A percentile compares a stretch with the other conserved stretches of the same genome.
These are phyloP conservation scores for Mesoligia furuncula DNA, from an alignment of 2,888 invertebrate species.

Conservation along the genomic window DNA sequence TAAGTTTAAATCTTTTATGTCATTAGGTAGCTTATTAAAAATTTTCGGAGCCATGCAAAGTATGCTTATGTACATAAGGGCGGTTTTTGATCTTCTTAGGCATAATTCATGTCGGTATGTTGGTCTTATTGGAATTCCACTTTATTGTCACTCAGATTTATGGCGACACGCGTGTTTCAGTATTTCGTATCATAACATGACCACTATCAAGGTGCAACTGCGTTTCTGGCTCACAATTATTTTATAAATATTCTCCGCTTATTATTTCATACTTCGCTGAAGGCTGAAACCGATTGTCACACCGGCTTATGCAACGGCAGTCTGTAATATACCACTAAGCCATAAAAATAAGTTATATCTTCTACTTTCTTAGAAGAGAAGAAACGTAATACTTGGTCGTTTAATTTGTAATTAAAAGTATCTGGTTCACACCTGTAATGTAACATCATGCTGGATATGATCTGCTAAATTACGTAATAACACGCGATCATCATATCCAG, in stretches of 20 bases:
- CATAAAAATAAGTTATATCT: constrained; percentile 1
- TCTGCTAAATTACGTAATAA: constrained; percentile 7
- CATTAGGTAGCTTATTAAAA: no score
- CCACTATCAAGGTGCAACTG: neutral
- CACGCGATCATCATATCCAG: neutral
- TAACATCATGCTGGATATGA: constrained; percentile 16
- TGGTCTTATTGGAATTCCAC: neutral
- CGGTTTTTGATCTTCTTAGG: no score
- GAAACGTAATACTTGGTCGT: constrained; percentile 4
- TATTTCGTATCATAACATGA: constrained; percentile 31
- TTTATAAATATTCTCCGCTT: constrained; percentile 55
- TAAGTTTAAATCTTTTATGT: no score
- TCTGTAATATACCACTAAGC: constrained; percentile 11
- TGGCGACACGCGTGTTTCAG: constrained; percentile 11
- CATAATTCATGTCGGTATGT: no score
- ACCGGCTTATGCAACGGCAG: constrained; percentile 32
- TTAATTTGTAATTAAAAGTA: constrained; percentile 22
- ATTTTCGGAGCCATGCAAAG: no score
- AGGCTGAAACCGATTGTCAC: constrained; percentile 28
- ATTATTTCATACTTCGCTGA: constrained; percentile 37
- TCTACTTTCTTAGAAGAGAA: constrained; percentile 24
- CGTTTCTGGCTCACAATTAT: constrained; percentile 44
- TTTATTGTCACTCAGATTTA: neutral
- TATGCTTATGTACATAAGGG: no score
- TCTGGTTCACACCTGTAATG: constrained; percentile 17